phyloP scores from a whole-genome alignment of 1,140 invertebrate species.

The Rhagoletis zephyria region DNA sequence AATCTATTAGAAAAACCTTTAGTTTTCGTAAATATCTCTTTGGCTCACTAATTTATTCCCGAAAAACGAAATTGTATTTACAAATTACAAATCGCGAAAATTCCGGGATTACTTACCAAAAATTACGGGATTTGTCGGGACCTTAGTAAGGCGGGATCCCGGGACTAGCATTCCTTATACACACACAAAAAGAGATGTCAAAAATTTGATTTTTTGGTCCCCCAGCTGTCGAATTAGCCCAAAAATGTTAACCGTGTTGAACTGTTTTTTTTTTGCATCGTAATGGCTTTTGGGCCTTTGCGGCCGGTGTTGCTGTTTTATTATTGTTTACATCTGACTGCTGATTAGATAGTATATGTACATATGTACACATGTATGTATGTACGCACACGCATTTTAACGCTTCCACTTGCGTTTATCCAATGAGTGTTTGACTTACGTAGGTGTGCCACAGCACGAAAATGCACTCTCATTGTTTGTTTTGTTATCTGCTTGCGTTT shows the following conservation, averaged over 20 bases:
- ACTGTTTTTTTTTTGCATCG: background rate
- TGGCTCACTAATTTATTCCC: too few species aligned
- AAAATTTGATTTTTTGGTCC: background rate
- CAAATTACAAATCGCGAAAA: too few species aligned
- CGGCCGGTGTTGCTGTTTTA: background rate
- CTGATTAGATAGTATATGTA: too few species aligned
- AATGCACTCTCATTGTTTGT: background rate
- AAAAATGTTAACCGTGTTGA: background rate
- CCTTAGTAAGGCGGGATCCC: too few species aligned
- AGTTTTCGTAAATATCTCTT: too few species aligned
- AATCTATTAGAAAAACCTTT: too few species aligned
- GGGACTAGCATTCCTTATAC: background rate
- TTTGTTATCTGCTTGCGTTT: background rate
- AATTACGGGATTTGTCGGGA: too few species aligned
- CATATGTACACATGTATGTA: too few species aligned
- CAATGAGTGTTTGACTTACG: background rate
- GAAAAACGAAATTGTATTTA: too few species aligned
- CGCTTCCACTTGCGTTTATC: background rate
- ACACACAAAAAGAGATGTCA: background rate
- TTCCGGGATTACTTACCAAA: too few species aligned
- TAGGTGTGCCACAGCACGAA: background rate
- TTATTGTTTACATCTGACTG: background rate
- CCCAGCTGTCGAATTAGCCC: background rate
- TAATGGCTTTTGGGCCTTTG: slow-evolving; percentile 21
- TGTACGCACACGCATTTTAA: background rate